phyloP scores from a whole-genome alignment of 2,113 vertebrate genomes.

The Anseranas semipalmata region DNA sequence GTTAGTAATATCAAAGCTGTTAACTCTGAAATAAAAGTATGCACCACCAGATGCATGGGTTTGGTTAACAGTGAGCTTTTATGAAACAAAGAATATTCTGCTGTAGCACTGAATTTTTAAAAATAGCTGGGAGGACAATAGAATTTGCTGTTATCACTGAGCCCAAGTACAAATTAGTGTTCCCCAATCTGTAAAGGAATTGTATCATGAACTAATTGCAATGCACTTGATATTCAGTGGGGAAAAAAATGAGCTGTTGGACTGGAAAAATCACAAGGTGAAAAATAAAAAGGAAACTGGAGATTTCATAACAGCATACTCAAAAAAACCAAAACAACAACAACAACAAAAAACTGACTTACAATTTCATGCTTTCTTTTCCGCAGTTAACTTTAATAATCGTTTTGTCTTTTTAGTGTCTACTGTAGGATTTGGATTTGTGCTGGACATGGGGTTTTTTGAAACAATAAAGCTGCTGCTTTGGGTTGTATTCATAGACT shows the following conservation, averaged over 20 bases:
- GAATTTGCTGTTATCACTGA: not conserved
- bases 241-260: not conserved
- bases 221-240: not conserved
- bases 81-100: not conserved
- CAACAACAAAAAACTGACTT: rapidly evolving
- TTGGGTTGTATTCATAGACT: conserved; percentile 98
- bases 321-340: too few species aligned
- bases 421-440: conserved; percentile 94
- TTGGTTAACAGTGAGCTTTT: not conserved
- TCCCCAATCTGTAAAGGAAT: not conserved
- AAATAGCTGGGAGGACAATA: not conserved
- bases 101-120: not conserved
- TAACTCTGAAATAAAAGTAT: not conserved
- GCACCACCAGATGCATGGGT: not conserved
- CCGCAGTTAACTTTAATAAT: not conserved
- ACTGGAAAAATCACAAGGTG: not conserved
- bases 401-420: conserved; percentile 81
- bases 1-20: not conserved
- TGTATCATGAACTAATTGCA: not conserved
- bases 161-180: not conserved
- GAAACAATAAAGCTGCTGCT: conserved; percentile 94
- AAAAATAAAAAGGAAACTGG: not conserved
- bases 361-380: not conserved
- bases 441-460: conserved; percentile 91
- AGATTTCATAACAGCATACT: not conserved